Conservation (phyloP, 2,797 vertebrate genomes). For the Protonibea diacanthus region DNA sequence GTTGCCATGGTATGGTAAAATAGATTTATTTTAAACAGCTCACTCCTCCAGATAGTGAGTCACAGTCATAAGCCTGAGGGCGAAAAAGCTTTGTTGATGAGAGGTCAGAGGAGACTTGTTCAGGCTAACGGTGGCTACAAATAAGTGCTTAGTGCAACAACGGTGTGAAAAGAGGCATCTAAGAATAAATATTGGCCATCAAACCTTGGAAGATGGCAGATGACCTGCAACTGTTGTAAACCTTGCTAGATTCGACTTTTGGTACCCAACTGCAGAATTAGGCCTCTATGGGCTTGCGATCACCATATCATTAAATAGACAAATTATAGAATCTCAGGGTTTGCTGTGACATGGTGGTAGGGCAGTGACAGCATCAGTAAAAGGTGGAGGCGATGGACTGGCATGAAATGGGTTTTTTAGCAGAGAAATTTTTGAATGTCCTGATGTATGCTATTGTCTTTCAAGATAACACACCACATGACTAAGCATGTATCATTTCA, state of each 20-base stretch:
- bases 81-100: constrained; percentile 60
- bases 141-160: constrained; percentile 27
- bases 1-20: constrained; percentile 26
- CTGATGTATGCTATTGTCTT: constrained; percentile 15
- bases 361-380: constrained; percentile 3
- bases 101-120: constrained; percentile 47
- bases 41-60: constrained; percentile 65
- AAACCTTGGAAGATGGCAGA: background rate
- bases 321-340: background rate
- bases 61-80: constrained; percentile 55
- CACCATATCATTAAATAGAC: background rate
- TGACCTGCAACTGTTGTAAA: background rate
- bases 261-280: background rate
- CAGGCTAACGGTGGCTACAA: constrained; percentile 27
- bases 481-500: constrained; percentile 33
- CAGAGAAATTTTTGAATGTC: constrained; percentile 9
- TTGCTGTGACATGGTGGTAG: constrained; percentile 7
- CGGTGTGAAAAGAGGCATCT: constrained; percentile 24
- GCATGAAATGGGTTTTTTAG: background rate
- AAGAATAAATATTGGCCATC: constrained; percentile 32
- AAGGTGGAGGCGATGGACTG: background rate
- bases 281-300: background rate
- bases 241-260: background rate
- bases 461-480: constrained; percentile 14
- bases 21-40: constrained; percentile 52